phyloP scores from a whole-genome alignment of 2,888 invertebrate species.

The Oasisia sp. region DNA sequence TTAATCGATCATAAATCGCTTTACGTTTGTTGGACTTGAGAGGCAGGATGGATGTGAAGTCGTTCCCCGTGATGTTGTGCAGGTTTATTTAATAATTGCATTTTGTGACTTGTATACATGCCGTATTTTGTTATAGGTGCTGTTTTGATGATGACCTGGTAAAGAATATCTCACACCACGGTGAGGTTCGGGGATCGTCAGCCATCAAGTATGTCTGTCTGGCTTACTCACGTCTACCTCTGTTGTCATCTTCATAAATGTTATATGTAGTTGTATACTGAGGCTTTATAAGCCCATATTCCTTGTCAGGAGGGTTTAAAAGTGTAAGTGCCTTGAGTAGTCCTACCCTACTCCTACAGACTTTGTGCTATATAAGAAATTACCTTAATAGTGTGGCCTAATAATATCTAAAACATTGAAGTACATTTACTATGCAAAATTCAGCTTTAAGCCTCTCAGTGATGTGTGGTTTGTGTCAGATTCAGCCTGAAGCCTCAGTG shows the following conservation, averaged over 20 bases:
- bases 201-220: neutral
- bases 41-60: too few species aligned
- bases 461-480: neutral
- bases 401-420: too few species aligned
- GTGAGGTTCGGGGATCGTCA: neutral
- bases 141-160: neutral
- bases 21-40: too few species aligned
- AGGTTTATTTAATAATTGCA: neutral
- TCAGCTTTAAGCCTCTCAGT: neutral
- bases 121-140: neutral
- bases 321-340: too few species aligned
- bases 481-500: slow-evolving; percentile 17
- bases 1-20: too few species aligned
- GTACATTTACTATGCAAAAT: too few species aligned
- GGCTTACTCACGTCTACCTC: neutral
- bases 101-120: neutral
- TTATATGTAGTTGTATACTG: neutral
- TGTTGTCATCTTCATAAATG: neutral
- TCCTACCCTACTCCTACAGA: too few species aligned
- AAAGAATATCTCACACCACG: neutral
- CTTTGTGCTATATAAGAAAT: too few species aligned
- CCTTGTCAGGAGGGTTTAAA: too few species aligned
- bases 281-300: too few species aligned
- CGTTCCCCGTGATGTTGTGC: too few species aligned
- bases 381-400: too few species aligned